Evolutionary conservation across 2,113 vertebrate genomes (phyloP), one percentile per base, ranked within the genome.

Genomic region (Sebastes schlegelii): DNA sequence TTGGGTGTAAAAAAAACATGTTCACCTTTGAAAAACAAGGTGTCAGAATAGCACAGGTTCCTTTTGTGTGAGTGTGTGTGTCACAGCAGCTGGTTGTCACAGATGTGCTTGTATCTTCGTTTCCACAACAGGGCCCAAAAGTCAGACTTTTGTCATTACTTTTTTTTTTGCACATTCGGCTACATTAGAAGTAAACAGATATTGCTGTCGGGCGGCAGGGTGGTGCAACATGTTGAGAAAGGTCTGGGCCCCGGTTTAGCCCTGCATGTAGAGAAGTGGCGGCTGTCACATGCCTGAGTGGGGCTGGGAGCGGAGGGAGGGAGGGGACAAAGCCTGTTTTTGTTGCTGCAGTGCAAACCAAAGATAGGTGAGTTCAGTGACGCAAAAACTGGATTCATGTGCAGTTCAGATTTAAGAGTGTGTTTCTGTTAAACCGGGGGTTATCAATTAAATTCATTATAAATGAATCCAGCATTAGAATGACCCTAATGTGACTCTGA

Each of bases 201-300:
- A 74, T 64, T 74, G 61, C 55, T 81, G 21, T 49, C 2, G 2
- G 75, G 46, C n/a, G 7, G 26, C 26, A 26, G 26, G 57, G 65
- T 49, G 85, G 71, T 17, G 65, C 74, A 80, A 88, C 89, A 74
- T 8, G 73, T 61, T 0, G 43, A 77, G 88, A 79, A 84, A 85
- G 84, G 87, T 86, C 87, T 23, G 52, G 60, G 70, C 11, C 62
- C 65, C 45, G 7, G 42, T 62, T 64, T 45, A 21, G 65, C 26
- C 26, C 48, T 58, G 81, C 66, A 43, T n/a, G 64, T 0, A 16
- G 48, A 68, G 79, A 87, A 60, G 84, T 40, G 65, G 54, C 80
- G n/a, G 10, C 80, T 67, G 79, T 89, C 89, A 81, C 89, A 86
- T 91, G 90, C 88, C 87, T 88, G 84, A 82, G 81, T 11, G 51